Evolutionary conservation across 2,797 vertebrate genomes (phyloP), one percentile per base, ranked within the genome.

Genomic region (Rhabdomys pumilio): DNA sequence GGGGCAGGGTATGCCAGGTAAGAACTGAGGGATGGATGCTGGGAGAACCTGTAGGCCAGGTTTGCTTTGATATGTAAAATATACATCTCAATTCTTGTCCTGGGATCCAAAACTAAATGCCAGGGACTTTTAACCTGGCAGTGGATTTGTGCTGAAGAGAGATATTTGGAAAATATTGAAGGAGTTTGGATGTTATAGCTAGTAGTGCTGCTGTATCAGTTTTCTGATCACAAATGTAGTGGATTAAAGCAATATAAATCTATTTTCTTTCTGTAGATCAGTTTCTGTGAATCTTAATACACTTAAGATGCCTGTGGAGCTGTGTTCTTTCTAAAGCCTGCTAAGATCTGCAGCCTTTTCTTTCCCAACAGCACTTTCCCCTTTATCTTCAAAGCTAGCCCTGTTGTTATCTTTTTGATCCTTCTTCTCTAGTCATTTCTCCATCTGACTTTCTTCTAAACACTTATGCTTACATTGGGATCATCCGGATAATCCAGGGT

Each of bases 401-500:
- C 26, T 63, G 55, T 90, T 61, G 50, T 86, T 38, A 50, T 91
- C 67, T 57, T 83, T 79, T 53, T 94, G 19, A 77, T 47, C 19
- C 65, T 88, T 89, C 63, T 69, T 87, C 65, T n/a, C 14, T 4
- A 47, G 82, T 86, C 89, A 63, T 90, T 92, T 91, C 12, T 95
- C 61, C 57, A 53, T 90, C 34, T 69, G 50, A 29, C 26, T 94
- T n/a, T 90, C 57, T 87, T 84, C 63, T 76, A 50, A 75, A 38
- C 9, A 2, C 22, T 95, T 65, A 19, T 53, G 69, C 63, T 90
- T 87, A 90, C 72, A 79, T 73, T 73, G 67, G 67, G 9, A 31
- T 95, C 91, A 69, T 55, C 26, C 57, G n/a, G 12, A n/a, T 92
- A 92, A 95, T 90, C 53, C 92, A 88, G 73, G 41, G 15, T 92